These are phyloP conservation scores for Pogonomyrmex barbatus DNA, from an alignment of 1,140 invertebrate species.

Conservation along the genomic window DNA sequence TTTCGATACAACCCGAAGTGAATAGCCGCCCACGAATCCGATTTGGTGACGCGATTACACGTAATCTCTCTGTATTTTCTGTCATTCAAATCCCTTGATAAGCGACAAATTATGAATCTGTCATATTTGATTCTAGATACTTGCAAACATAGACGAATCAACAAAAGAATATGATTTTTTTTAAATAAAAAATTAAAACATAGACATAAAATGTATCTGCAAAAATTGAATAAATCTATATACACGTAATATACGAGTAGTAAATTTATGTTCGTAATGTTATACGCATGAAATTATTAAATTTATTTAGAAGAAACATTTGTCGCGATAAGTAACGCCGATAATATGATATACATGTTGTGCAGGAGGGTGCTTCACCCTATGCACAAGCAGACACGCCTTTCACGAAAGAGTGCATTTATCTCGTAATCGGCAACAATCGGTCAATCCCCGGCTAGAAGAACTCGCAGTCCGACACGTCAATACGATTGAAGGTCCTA, in stretches of 20 bases:
- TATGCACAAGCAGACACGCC: conserved; percentile 45
- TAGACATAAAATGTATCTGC: neutral
- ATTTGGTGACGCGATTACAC: neutral
- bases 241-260: neutral
- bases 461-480: conserved; percentile 26
- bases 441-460: conserved; percentile 46
- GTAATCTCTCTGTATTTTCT: conserved; percentile 4
- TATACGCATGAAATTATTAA: neutral
- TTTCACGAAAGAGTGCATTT: conserved; percentile 60
- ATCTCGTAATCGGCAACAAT: conserved; percentile 51
- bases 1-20: neutral
- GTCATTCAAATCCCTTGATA: neutral
- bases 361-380: conserved; percentile 11
- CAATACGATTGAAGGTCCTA: conserved; percentile 29
- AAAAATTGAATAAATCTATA: neutral
- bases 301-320: neutral
- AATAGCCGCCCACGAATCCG: neutral
- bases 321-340: neutral
- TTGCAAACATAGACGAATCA: neutral
- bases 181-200: neutral
- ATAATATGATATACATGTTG: neutral
- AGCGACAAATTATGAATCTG: neutral
- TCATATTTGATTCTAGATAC: neutral
- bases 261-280: neutral
- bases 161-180: neutral